Evolutionary conservation across 2,888 invertebrate genomes (phyloP), one percentile per base, ranked within the genome.

Genomic region (Scelioninae gen. 1): DNA sequence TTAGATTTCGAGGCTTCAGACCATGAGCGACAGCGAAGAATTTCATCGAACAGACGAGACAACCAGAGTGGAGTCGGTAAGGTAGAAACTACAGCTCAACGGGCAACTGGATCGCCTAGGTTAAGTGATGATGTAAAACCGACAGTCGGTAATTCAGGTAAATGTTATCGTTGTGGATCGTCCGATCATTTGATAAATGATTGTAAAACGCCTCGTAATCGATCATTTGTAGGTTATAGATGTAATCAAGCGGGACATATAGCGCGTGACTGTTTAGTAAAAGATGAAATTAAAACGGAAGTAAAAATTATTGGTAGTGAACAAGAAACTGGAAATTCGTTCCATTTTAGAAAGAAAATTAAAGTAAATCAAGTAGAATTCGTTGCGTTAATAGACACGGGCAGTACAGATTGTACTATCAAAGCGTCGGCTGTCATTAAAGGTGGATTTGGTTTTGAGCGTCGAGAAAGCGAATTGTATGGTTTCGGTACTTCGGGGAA

Each of bases 351-450:
- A 0, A 71, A 71, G 15, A 31, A 11, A 4, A 32, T 71, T 49
- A 34, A 38, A 38, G n/a, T 71, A 9, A 49, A 29, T 11, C 23
- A 47, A 29, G 3, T 38, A 32, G 47, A 49, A 0, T 15, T 49
- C n/a, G 13, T 49, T 15, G 71, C 49, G 38, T 40, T 71, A 10
- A 49, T 71, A 0, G 71, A 71, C 13, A 58, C 71, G 10, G 71
- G 71, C 9, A n/a, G 71, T 40, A 38, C 32, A 0, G 71, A 71
- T 13, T 49, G 47, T 6, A 71, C 71, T 5, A 38, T 71, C 2
- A 71, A 58, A 15, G 11, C 71, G 0, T 60, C 58, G 38, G 29
- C 13, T 16, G 51, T 49, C 10, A 49, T 49, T 10, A 13, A 60
- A 15, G 49, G 49, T 4, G 58, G 11, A 0, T 71, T 58, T 32